These are phyloP conservation scores for Schrankia costaestrigalis DNA, from an alignment of 2,888 invertebrate species.

Conservation along the genomic window DNA sequence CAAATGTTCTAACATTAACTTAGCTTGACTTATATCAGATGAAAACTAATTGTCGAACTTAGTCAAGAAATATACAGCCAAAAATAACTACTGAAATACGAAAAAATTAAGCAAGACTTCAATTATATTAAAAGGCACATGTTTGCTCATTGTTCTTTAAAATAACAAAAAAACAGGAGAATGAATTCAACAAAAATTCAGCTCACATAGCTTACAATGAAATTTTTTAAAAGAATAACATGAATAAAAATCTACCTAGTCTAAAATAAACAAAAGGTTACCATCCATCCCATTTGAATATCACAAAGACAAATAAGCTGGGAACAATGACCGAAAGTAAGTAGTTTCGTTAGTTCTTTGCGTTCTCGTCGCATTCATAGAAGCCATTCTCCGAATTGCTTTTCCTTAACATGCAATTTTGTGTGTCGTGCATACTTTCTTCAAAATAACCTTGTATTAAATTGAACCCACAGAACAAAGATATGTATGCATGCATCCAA, in stretches of 20 bases:
- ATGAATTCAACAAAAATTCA: too few relatives aligned
- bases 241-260: slow-evolving; percentile 25
- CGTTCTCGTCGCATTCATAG: slow-evolving; percentile 19
- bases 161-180: too few relatives aligned
- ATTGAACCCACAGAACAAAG: too few relatives aligned
- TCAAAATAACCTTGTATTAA: slow-evolving; percentile 17
- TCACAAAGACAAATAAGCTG: slow-evolving; percentile 44
- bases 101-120: too few relatives aligned
- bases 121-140: too few relatives aligned
- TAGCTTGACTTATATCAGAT: slow-evolving; percentile 8
- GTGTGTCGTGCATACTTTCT: slow-evolving; percentile 15
- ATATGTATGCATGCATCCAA: too few relatives aligned
- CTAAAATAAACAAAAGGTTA: slow-evolving; percentile 23
- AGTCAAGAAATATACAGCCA: too few relatives aligned
- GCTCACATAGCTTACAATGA: too few relatives aligned
- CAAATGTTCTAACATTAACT: slow-evolving; percentile 16
- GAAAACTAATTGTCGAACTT: too few relatives aligned
- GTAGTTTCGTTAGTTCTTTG: slow-evolving; percentile 35
- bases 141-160: too few relatives aligned
- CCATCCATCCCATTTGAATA: slow-evolving; percentile 43
- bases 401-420: slow-evolving; percentile 28
- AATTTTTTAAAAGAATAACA: slow-evolving; percentile 24
- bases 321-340: slow-evolving; percentile 45
- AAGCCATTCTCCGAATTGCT: slow-evolving; percentile 29
- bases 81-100: too few relatives aligned